A percentile compares a stretch with the other conserved stretches of the same genome.
These are phyloP conservation scores for Myiagra hebetior DNA, from an alignment of 2,113 vertebrate genomes.

Conservation along the genomic window DNA sequence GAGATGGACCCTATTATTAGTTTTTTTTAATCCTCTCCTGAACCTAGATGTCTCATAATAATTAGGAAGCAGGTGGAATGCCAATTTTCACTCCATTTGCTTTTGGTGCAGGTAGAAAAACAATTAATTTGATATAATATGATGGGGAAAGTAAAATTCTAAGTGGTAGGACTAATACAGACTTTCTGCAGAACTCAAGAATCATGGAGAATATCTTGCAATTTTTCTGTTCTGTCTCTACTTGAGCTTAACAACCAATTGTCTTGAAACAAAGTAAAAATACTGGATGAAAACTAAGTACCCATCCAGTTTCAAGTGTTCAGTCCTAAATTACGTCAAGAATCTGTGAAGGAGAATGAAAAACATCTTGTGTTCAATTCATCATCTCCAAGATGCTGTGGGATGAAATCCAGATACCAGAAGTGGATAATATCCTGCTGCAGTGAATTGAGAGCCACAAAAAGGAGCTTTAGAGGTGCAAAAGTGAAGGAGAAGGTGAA, in stretches of 20 bases:
- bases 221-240: neutral
- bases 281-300: neutral
- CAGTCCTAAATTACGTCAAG: neutral
- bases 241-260: neutral
- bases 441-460: neutral
- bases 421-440: neutral
- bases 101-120: neutral
- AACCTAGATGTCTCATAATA: neutral
- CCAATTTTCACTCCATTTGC: neutral
- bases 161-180: neutral
- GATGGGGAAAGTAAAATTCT: neutral
- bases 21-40: neutral
- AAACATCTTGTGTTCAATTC: neutral
- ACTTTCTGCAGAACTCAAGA: neutral
- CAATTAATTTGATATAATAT: neutral
- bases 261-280: neutral
- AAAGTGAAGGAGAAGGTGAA: neutral
- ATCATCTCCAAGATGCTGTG: neutral
- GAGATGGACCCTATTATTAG: neutral
- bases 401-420: neutral
- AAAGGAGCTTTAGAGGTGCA: neutral
- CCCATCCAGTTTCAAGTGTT: neutral
- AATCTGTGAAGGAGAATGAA: neutral
- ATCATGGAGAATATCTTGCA: neutral
- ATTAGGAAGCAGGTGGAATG: neutral